Base-by-base conservation (phyloP, 2,797 vertebrate species). In the Passerculus sandwichensis region DNA sequence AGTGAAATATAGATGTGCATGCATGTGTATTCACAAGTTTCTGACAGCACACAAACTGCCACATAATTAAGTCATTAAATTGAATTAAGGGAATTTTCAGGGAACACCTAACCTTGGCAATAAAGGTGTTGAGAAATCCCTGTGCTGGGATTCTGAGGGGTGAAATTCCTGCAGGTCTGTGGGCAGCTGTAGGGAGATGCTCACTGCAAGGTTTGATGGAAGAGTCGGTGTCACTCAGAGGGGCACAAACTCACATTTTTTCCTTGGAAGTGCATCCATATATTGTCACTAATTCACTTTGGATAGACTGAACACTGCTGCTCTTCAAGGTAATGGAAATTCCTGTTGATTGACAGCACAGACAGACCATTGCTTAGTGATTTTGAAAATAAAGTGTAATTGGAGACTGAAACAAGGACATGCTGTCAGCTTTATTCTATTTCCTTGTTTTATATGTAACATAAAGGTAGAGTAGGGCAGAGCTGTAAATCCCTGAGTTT, bases 41-140 rank as follows among this genome's bases (percentile, higher is more conserved):
- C 79, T 95, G 94, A 96, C 96, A 97, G 88, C 78, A 75, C 9
- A 45, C 85, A 94, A 96, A 93, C 76, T 26, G 80, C 80, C 93
- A 96, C 34, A 27, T 97, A 98, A 98, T 97, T 95, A 98, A 97
- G 96, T 97, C 78, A 91, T 98, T 98, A 97, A 98, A 98, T 30
- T 88, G 93, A 96, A 98, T 95, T 97, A 94, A 93, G 94, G 93
- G 97, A 96, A 97, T 98, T 97, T 97, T 95, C 96, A 96, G 97
- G 96, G 96, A 97, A 98, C 71, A 97, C 94, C 95, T 97, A 97
- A 97, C 97, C 95, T 98, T 92, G 96, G 85, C 89, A 91, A 84
- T 96, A 88, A 96, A 85, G 95, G n/a, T n/a, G n/a, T n/a, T n/a
- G n/a, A 94, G 91, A 96, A 98, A 98, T 98, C 97, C 97, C 98